These are phyloP conservation scores for Rhaphigaster nebulosa DNA, from an alignment of 2,888 invertebrate species.

Conservation along the genomic window DNA sequence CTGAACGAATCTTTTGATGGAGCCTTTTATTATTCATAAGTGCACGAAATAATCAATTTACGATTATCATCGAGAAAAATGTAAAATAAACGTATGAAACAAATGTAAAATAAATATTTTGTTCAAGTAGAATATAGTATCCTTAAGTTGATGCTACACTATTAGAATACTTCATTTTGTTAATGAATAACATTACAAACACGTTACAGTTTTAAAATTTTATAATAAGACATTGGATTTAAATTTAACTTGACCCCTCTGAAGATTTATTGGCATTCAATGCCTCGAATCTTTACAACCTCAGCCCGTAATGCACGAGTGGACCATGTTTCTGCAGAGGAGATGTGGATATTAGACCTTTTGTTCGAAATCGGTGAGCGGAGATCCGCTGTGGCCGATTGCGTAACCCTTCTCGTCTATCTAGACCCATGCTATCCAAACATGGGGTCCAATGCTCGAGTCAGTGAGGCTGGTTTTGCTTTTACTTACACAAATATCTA, in stretches of 20 bases:
- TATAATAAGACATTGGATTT: neutral
- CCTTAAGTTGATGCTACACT: too few relatives aligned
- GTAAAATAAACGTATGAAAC: too few relatives aligned
- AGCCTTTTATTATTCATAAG: neutral
- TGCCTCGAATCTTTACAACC: neutral
- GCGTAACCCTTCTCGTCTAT: neutral
- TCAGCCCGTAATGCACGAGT: neutral
- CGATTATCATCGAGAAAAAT: too few relatives aligned
- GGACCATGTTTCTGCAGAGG: neutral
- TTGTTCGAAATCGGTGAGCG: slow-evolving; percentile 27
- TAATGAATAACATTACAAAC: too few relatives aligned
- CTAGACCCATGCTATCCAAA: neutral
- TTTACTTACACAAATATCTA: neutral
- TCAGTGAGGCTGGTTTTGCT: neutral
- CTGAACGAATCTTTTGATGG: neutral
- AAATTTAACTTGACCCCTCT: neutral
- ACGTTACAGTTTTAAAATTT: too few relatives aligned
- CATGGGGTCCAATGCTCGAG: neutral
- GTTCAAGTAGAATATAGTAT: too few relatives aligned
- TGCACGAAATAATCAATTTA: too few relatives aligned
- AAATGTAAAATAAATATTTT: too few relatives aligned
- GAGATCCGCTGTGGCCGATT: slow-evolving; percentile 29
- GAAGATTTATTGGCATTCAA: neutral
- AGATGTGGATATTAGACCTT: slow-evolving; percentile 39
- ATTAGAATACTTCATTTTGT: too few relatives aligned